Percentiles rank a stretch among this genome's conserved stretches.
phyloP scores from a whole-genome alignment of 64 coral and sea anemone species.

The Platygyra sinensis region DNA sequence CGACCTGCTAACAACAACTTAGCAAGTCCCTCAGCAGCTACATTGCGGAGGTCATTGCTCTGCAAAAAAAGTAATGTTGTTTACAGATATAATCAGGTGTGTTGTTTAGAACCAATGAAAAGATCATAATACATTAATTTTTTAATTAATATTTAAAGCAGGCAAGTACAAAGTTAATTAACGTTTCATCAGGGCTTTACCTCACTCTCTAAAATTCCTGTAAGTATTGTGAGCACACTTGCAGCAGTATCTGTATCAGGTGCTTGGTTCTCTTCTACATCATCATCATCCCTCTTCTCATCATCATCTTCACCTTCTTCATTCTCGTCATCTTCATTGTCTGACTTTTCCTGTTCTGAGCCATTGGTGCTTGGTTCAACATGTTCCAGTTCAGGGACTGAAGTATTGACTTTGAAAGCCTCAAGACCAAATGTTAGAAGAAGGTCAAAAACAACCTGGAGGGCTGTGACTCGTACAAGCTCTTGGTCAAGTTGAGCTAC shows the following conservation, averaged over 20 bases:
- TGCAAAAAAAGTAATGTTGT: slow-evolving; percentile 4
- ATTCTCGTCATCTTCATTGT: background rate
- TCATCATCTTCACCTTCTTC: slow-evolving; percentile 26
- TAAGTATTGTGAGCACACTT: slow-evolving; percentile 79
- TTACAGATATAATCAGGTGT: background rate
- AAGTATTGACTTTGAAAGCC: slow-evolving; percentile 76
- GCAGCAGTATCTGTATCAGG: slow-evolving; percentile 69
- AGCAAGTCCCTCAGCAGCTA: slow-evolving; percentile 91
- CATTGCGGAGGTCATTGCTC: slow-evolving; percentile 81
- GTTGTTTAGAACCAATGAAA: background rate
- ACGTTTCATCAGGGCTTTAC: slow-evolving; percentile 7
- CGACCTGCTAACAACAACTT: slow-evolving; percentile 84
- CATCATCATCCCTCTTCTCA: slow-evolving; percentile 5
- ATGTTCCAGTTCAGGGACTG: slow-evolving; percentile 25
- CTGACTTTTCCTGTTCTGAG: slow-evolving; percentile 17
- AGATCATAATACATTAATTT: background rate
- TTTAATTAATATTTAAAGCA: no score
- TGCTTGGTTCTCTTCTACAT: slow-evolving; percentile 24
- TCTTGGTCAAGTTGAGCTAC: slow-evolving; percentile 75
- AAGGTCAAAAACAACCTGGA: slow-evolving; percentile 82
- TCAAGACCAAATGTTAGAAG: slow-evolving; percentile 87
- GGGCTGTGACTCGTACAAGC: slow-evolving; percentile 78
- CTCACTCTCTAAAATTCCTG: slow-evolving; percentile 85
- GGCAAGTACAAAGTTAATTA: no score
- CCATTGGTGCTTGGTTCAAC: background rate